Conservation (phyloP, 92 coral and sea anemone genomes). For the Palythoa grandiflora region DNA sequence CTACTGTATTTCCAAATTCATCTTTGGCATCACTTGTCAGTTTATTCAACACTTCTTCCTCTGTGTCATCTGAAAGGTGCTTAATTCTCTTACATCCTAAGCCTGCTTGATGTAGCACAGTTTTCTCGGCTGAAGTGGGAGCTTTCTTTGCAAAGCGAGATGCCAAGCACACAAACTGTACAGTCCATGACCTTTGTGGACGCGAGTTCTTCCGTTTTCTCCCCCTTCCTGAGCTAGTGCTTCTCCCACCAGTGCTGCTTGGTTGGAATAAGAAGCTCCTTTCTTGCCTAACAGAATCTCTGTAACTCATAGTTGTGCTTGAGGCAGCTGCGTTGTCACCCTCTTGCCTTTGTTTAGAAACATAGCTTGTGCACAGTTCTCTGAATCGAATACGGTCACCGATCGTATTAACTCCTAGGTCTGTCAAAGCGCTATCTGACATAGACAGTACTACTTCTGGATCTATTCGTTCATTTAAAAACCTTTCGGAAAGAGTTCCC, state of each 20-base stretch:
- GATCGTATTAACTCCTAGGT: conserved; percentile 45
- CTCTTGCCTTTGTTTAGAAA: conserved; percentile 35
- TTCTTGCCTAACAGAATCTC: conserved; percentile 44
- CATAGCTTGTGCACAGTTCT: conserved; percentile 39
- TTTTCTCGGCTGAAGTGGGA: conserved; percentile 45
- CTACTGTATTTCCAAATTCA: conserved; percentile 23
- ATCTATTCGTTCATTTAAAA: conserved; percentile 34
- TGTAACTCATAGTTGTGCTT: conserved; percentile 31
- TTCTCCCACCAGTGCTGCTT: conserved; percentile 40
- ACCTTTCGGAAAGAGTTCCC: conserved; percentile 36
- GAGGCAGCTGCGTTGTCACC: conserved; percentile 44
- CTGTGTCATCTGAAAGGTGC: conserved; percentile 10
- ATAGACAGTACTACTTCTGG: conserved; percentile 43
- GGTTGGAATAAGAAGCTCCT: conserved; percentile 50
- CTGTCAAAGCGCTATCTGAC: conserved; percentile 49
- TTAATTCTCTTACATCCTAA: conserved; percentile 45
- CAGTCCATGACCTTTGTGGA: conserved; percentile 59
- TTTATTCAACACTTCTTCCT: conserved; percentile 33
- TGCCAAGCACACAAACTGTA: conserved; percentile 62
- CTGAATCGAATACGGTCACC: conserved; percentile 55
- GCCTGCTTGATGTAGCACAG: conserved; percentile 39
- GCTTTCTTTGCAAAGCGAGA: conserved; percentile 56
- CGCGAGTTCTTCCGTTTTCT: conserved; percentile 37
- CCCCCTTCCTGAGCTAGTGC: conserved; percentile 34
- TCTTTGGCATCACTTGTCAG: conserved; percentile 32